A percentile compares a stretch with the other conserved stretches of the same genome.
Conservation (phyloP, 2,113 vertebrate species). For the Saimiri boliviensis region DNA sequence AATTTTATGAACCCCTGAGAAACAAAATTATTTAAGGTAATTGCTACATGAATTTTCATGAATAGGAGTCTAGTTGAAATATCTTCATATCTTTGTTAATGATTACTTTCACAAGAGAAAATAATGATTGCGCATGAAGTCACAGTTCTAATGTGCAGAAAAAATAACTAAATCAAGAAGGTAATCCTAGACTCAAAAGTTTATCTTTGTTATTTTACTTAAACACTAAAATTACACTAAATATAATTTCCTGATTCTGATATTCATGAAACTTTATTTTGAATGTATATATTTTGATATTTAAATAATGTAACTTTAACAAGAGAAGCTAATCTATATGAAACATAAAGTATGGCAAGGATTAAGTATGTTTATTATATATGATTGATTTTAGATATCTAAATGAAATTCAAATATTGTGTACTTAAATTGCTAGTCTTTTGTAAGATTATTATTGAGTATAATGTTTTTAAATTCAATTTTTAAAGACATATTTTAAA, state of each 20-base stretch:
- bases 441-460: neutral
- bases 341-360: neutral
- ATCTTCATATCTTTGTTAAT: slow-evolving; percentile 28
- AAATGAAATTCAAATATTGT: neutral
- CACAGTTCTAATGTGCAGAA: neutral
- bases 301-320: neutral
- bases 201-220: neutral
- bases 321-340: neutral
- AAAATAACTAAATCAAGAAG: neutral
- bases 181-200: neutral
- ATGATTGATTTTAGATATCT: neutral
- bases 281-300: neutral
- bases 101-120: slow-evolving; percentile 16
- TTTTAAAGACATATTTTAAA: neutral
- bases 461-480: neutral
- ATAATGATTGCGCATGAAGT: neutral
- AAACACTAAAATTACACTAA: slow-evolving; percentile 28
- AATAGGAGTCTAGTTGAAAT: slow-evolving; percentile 41
- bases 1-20: neutral
- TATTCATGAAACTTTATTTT: neutral
- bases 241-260: neutral
- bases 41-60: slow-evolving; percentile 41
- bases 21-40: slow-evolving; percentile 36
- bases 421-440: neutral
- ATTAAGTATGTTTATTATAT: neutral